Conservation (phyloP, 2,888 invertebrate species). For the Pogonocherus hispidulus region DNA sequence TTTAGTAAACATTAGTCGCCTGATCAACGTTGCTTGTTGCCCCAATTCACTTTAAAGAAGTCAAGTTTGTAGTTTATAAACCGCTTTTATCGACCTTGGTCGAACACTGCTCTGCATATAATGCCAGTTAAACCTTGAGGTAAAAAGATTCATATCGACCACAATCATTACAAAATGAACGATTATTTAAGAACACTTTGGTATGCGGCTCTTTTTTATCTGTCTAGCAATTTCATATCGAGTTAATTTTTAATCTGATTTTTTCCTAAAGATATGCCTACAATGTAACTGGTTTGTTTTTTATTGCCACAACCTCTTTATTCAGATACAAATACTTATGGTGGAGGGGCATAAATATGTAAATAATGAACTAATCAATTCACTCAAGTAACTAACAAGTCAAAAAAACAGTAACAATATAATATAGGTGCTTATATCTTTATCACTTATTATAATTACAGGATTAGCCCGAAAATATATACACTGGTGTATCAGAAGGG, state of each 20-base stretch:
- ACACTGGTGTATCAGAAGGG: no score
- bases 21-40: not conserved
- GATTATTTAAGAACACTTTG: conserved; percentile 9
- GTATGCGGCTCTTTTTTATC: conserved; percentile 1
- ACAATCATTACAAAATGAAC: conserved; percentile 8
- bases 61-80: not conserved
- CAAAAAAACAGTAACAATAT: no score
- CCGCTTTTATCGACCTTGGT: not conserved
- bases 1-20: no score
- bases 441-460: no score
- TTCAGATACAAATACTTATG: not conserved
- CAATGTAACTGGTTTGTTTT: not conserved
- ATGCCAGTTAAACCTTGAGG: conserved; percentile 10
- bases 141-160: conserved; percentile 18
- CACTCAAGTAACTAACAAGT: not conserved
- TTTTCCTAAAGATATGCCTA: not conserved
- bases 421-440: no score
- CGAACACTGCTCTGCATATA: not conserved
- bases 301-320: not conserved
- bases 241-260: not conserved
- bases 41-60: not conserved
- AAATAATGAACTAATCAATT: not conserved
- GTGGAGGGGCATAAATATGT: not conserved
- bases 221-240: not conserved
- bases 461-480: no score